Percentiles rank a stretch among this genome's conserved stretches.
These are phyloP conservation scores for Lithophane ornitopus DNA, from an alignment of 2,888 invertebrate genomes.

Conservation along the genomic window DNA sequence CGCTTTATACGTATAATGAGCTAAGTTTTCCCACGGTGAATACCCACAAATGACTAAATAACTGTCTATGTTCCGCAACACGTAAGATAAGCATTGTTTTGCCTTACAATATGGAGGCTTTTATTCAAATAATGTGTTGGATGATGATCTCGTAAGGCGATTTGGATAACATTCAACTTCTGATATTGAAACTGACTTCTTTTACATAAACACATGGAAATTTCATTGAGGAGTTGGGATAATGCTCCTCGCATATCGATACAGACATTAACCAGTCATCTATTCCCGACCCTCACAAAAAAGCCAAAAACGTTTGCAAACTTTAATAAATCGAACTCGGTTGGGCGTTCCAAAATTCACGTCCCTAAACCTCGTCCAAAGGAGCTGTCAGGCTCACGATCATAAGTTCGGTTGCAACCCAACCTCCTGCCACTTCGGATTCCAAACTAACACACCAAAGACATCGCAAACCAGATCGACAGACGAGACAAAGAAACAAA, in stretches of 20 bases:
- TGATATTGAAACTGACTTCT: neutral
- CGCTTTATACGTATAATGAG: constrained; percentile 58
- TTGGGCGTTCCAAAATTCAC: constrained; percentile 34
- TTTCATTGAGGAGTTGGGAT: neutral
- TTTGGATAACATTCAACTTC: constrained; percentile 25
- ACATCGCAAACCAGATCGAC: constrained; percentile 55
- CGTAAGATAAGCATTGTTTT: constrained; percentile 58
- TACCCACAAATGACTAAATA: constrained; percentile 63
- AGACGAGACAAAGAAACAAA: constrained; percentile 65
- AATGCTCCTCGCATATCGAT: neutral
- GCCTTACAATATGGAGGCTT: constrained; percentile 48
- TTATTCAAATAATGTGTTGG: constrained; percentile 28
- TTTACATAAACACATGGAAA: neutral
- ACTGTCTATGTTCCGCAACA: constrained; percentile 51
- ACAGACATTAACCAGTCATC: neutral
- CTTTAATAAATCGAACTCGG: constrained; percentile 44
- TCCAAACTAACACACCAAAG: constrained; percentile 53
- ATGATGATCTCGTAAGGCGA: constrained; percentile 19
- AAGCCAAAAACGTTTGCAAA: constrained; percentile 1
- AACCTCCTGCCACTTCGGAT: constrained; percentile 47
- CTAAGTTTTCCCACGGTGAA: constrained; percentile 63
- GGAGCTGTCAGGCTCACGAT: constrained; percentile 33
- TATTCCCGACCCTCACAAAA: neutral
- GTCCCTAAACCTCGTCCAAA: constrained; percentile 15
- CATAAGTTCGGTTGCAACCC: constrained; percentile 34